phyloP scores from a whole-genome alignment of 2,797 vertebrate genomes.

The Vireo griseus region DNA sequence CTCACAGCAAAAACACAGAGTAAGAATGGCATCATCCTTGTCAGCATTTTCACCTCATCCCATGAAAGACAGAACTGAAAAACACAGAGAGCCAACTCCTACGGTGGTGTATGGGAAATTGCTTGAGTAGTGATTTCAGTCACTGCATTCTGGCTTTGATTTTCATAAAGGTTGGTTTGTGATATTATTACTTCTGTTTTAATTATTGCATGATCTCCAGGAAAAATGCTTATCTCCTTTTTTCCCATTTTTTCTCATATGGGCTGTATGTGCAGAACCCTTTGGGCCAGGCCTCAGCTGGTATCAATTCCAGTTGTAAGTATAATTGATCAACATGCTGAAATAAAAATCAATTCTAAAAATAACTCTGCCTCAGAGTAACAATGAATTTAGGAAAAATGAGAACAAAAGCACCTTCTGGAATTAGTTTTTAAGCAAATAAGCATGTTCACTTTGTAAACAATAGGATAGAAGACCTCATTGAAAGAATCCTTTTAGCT shows the following conservation, averaged over 20 bases:
- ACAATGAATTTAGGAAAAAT: neutral
- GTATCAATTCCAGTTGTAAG: neutral
- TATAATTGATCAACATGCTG: neutral
- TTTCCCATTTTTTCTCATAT: neutral
- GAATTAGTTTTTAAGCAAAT: neutral
- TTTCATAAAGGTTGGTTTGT: neutral
- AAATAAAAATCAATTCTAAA: neutral
- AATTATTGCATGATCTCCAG: neutral
- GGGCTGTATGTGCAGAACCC: neutral
- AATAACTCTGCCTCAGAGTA: neutral
- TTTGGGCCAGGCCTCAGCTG: neutral
- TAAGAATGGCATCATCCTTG: neutral
- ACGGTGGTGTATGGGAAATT: neutral
- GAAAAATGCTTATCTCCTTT: neutral
- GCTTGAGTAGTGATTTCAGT: neutral
- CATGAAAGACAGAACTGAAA: neutral
- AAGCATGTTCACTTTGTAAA: conserved; percentile 1
- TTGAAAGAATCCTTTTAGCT: neutral
- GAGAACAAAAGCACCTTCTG: neutral
- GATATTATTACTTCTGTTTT: neutral
- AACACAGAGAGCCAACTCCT: accelerated
- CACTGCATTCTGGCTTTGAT: neutral
- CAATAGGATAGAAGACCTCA: neutral
- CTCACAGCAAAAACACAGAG: neutral
- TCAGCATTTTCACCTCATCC: neutral